Conservation (phyloP, 1,140 invertebrate genomes). For the Adelges cooleyi region DNA sequence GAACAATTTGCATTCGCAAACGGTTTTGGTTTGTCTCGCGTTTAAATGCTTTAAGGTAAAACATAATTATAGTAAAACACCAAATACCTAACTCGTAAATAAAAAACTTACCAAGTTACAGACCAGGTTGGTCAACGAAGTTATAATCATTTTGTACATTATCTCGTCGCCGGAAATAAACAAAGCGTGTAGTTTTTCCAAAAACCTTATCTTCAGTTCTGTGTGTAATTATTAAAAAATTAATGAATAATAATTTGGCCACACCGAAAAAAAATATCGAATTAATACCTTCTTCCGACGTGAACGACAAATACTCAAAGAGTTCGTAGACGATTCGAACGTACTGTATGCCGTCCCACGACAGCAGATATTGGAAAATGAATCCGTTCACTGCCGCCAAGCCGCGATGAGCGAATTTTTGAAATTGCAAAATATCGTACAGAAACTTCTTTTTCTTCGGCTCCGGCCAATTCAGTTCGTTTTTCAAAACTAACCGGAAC, state of each 20-base stretch:
- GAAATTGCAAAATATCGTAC: slow-evolving; percentile 7
- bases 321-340: slow-evolving; percentile 1
- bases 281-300: slow-evolving; percentile 18
- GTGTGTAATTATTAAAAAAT: background rate
- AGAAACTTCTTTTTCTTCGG: slow-evolving; percentile 6
- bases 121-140: slow-evolving; percentile 13
- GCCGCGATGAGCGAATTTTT: slow-evolving; percentile 11
- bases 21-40: background rate
- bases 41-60: slow-evolving; percentile 8
- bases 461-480: background rate
- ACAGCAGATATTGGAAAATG: background rate
- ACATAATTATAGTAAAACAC: background rate
- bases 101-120: slow-evolving; percentile 19
- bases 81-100: too few species aligned
- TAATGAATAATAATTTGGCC: too few species aligned
- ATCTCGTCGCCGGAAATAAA: slow-evolving; percentile 13
- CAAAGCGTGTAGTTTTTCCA: slow-evolving; percentile 8
- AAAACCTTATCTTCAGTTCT: slow-evolving; percentile 2
- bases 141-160: slow-evolving; percentile 9
- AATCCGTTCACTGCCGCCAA: background rate
- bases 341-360: slow-evolving; percentile 9
- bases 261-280: background rate
- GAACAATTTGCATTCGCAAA: background rate
- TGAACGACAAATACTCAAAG: slow-evolving; percentile 10
- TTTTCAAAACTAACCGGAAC: slow-evolving; percentile 7